phyloP scores from a whole-genome alignment of 2,888 invertebrate genomes.

The Agrilus cyanescens region DNA sequence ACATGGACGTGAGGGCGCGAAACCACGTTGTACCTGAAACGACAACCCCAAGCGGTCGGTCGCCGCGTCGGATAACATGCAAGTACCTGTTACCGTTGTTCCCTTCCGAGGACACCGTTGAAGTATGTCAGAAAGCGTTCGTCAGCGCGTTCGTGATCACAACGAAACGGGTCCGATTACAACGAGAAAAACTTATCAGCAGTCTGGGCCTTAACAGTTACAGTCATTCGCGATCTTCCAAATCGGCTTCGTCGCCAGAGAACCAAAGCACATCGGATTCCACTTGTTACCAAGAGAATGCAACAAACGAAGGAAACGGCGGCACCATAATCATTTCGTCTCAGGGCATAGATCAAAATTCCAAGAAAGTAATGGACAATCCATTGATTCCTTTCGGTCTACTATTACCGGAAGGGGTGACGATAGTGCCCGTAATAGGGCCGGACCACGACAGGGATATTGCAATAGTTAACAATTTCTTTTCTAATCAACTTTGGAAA shows the following conservation, averaged over 20 bases:
- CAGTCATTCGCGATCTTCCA: slow-evolving; percentile 26
- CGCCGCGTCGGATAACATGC: slow-evolving; percentile 39
- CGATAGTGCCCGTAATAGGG: slow-evolving; percentile 35
- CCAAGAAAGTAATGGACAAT: slow-evolving; percentile 27
- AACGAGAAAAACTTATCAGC: slow-evolving; percentile 39
- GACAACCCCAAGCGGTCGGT: slow-evolving; percentile 24
- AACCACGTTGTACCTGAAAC: slow-evolving; percentile 28
- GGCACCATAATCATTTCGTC: not conserved
- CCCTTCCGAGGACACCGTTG: slow-evolving; percentile 28
- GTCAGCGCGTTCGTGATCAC: slow-evolving; percentile 43
- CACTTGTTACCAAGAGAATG: slow-evolving; percentile 1
- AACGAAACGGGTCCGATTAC: slow-evolving; percentile 40
- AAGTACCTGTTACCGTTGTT: slow-evolving; percentile 39
- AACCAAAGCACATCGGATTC: slow-evolving; percentile 12
- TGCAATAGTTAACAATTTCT: slow-evolving; percentile 41
- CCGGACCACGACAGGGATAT: slow-evolving; percentile 39
- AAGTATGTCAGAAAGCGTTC: slow-evolving; percentile 44
- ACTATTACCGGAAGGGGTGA: slow-evolving; percentile 36
- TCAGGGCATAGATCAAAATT: not conserved
- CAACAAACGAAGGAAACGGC: slow-evolving; percentile 8
- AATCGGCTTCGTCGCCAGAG: slow-evolving; percentile 13
- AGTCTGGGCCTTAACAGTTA: slow-evolving; percentile 35
- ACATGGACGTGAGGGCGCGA: slow-evolving; percentile 39
- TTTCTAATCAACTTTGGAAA: slow-evolving; percentile 44
- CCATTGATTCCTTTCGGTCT: slow-evolving; percentile 36